Base-by-base conservation (phyloP, 2,888 invertebrate species). In the Sarcophaga carnaria region DNA sequence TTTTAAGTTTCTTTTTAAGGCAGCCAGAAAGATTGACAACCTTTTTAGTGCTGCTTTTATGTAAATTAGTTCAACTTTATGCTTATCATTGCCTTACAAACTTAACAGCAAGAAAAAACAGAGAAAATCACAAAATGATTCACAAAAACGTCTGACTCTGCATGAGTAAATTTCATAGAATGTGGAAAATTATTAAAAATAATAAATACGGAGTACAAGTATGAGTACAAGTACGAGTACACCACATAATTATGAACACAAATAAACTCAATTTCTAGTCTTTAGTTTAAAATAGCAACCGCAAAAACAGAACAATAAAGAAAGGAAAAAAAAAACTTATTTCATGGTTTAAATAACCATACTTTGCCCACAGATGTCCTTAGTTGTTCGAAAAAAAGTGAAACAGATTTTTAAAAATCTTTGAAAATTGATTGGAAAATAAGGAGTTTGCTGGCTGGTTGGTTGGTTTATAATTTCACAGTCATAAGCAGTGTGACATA, bases 11-110 rank as follows among this genome's bases (percentile, higher is more conserved):
- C 27, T 27, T 66, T 12, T 54, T 54, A 54, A 54, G 27, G 60
- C 45, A 17, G 54, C 47, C 60, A 20, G 27, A 37, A 66, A 69
- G 71, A 85, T 76, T 85, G 84, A 85, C 80, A 76, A 80, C 76
- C 80, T 84, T 84, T 85, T 85, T 81, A 81, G 77, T 81, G 69
- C 63, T 81, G 81, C 78, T 74, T 82, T 85, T 78, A 82, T 81
- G 81, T 78, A 85, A 85, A 85, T 85, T 85, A 85, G 81, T 85
- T 85, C 85, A 85, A 82, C 74, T 85, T 85, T 77, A 84, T 84
- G 84, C 84, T 71, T 80, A 80, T 84, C 84, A 84, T 84, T 80
- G 70, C 62, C 4, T 37, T 20, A 20, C n/a, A 20, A 64, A 25
- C 12, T 11, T 4, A 54, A 54, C 12, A 54, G 17, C 17, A 54